These are phyloP conservation scores for Halesus radiatus DNA, from an alignment of 1,140 invertebrate species.

Conservation along the genomic window DNA sequence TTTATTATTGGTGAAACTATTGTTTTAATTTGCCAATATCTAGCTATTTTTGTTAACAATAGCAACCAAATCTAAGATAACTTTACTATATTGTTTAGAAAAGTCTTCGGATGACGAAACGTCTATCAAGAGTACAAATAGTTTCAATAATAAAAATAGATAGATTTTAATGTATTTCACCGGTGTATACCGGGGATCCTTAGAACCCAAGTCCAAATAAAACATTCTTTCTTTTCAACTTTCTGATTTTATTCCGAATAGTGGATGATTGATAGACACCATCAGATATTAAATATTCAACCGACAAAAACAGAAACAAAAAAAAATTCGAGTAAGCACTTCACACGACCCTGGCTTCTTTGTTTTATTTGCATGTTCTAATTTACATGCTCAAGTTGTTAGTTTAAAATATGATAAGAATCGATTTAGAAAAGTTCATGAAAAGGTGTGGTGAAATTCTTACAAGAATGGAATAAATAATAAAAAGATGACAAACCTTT, in stretches of 20 bases:
- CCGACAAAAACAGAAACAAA: not conserved
- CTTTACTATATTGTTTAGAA: too few relatives aligned
- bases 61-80: not conserved
- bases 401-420: too few relatives aligned
- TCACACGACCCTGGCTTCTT: not conserved
- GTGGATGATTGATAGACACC: not conserved
- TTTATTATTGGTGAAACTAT: constrained; percentile 4
- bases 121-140: too few relatives aligned
- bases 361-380: too few relatives aligned
- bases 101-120: too few relatives aligned
- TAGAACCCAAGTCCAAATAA: too few relatives aligned
- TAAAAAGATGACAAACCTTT: constrained; percentile 32
- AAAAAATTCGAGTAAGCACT: constrained; percentile 1
- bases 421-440: not conserved
- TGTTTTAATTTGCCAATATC: too few relatives aligned
- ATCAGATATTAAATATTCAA: constrained; percentile 3
- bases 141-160: too few relatives aligned
- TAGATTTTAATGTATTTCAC: too few relatives aligned
- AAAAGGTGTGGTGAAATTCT: constrained; percentile 7
- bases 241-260: not conserved
- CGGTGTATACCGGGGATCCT: too few relatives aligned
- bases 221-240: not conserved
- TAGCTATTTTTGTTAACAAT: not conserved
- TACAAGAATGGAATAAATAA: not conserved
- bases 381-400: too few relatives aligned